These are phyloP conservation scores for Microcebus tavaratra DNA, from an alignment of 2,113 vertebrate genomes.

Conservation along the genomic window DNA sequence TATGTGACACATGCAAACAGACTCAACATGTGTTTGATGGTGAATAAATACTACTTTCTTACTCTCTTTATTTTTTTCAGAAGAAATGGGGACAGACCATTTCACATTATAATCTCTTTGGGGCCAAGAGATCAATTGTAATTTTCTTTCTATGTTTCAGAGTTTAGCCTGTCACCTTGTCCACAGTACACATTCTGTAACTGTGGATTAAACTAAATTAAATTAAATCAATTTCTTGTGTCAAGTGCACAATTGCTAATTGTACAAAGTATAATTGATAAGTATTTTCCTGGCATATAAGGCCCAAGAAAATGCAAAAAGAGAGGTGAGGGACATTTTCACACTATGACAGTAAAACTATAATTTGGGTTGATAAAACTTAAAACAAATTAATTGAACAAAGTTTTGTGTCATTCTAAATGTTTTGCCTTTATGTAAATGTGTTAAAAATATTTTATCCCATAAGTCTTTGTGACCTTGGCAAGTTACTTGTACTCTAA, in stretches of 20 bases:
- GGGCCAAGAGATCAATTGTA: background rate
- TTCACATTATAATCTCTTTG: background rate
- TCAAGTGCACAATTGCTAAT: background rate
- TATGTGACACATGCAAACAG: background rate
- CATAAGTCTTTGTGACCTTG: background rate
- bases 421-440: background rate
- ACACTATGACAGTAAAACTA: background rate
- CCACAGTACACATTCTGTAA: background rate
- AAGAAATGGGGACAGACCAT: background rate
- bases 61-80: background rate
- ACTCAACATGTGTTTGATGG: background rate
- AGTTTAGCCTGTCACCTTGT: background rate
- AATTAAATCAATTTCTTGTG: background rate
- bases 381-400: background rate
- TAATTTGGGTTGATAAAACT: background rate
- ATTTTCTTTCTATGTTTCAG: background rate
- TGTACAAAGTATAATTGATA: background rate
- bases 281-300: background rate
- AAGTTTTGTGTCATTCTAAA: background rate
- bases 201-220: background rate
- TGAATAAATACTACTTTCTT: background rate
- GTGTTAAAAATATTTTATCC: background rate
- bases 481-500: background rate
- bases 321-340: background rate
- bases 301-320: background rate